phyloP scores from a whole-genome alignment of 2,113 vertebrate genomes.

The Hoplias malabaricus region DNA sequence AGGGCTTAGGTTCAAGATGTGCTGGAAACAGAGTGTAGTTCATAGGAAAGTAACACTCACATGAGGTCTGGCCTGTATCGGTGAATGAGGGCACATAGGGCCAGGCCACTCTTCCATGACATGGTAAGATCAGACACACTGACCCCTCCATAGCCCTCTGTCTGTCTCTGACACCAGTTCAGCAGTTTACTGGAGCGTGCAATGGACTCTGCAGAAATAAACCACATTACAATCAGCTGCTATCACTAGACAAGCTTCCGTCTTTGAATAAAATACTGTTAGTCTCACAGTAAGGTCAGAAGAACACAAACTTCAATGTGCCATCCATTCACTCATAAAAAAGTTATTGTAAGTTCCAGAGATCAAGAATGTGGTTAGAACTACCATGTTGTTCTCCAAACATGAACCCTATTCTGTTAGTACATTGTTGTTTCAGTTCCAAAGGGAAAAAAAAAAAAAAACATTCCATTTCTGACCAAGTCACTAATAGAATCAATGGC shows the following conservation, averaged over 20 bases:
- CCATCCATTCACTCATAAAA: constrained; percentile 19
- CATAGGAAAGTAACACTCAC: constrained; percentile 74
- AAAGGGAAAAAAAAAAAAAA: constrained; percentile 11
- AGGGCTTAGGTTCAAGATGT: background rate
- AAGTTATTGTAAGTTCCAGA: constrained; percentile 4
- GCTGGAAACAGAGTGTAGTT: background rate
- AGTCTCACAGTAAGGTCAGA: constrained; percentile 8
- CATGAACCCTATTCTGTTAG: constrained; percentile 31
- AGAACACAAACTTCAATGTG: background rate
- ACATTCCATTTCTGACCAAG: constrained; percentile 23
- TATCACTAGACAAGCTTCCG: background rate
- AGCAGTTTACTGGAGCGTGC: constrained; percentile 94
- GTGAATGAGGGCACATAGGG: constrained; percentile 93
- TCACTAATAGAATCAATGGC: background rate
- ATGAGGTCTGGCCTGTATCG: constrained; percentile 94
- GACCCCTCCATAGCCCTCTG: constrained; percentile 89
- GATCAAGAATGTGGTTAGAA: background rate
- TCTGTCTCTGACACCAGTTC: constrained; percentile 97
- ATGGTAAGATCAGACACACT: constrained; percentile 90
- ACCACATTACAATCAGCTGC: constrained; percentile 12
- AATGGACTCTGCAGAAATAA: constrained; percentile 81
- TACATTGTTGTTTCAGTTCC: background rate
- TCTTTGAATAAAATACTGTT: background rate
- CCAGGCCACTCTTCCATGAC: constrained; percentile 97
- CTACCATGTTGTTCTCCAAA: background rate